phyloP scores from a whole-genome alignment of 2,888 invertebrate genomes.

The Sinodicranocentrus sp. region DNA sequence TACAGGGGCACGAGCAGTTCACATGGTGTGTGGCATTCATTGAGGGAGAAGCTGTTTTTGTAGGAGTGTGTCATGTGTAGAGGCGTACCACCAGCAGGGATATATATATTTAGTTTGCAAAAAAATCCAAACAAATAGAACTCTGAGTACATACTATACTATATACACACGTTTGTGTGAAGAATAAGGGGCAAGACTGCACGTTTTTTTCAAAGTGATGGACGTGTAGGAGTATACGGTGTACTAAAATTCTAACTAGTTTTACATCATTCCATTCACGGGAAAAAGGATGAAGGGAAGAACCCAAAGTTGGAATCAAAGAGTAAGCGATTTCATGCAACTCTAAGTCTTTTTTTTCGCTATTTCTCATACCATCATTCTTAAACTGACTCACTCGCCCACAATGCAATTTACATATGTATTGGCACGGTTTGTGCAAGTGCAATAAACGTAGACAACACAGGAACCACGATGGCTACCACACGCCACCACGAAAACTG shows the following conservation, averaged over 20 bases:
- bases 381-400: too few species aligned
- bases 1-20: conserved; percentile 25
- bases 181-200: conserved; percentile 4
- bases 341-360: not conserved
- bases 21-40: conserved; percentile 34
- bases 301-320: conserved; percentile 43
- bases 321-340: conserved; percentile 37
- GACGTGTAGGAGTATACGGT: not conserved
- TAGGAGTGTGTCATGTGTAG: too few species aligned
- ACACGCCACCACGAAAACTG: not conserved
- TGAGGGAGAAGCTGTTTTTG: conserved; percentile 3
- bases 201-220: not conserved
- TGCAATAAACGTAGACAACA: too few species aligned
- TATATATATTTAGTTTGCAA: too few species aligned
- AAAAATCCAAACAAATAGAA: too few species aligned
- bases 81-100: too few species aligned
- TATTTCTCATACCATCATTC: not conserved
- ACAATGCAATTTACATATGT: too few species aligned
- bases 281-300: not conserved
- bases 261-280: conserved; percentile 15
- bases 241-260: conserved; percentile 17
- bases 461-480: not conserved
- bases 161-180: too few species aligned
- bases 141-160: too few species aligned
- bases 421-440: too few species aligned